A percentile compares a stretch with the other conserved stretches of the same genome.
These are phyloP conservation scores for Aphidius colemani DNA, from an alignment of 2,888 invertebrate genomes.

Conservation along the genomic window DNA sequence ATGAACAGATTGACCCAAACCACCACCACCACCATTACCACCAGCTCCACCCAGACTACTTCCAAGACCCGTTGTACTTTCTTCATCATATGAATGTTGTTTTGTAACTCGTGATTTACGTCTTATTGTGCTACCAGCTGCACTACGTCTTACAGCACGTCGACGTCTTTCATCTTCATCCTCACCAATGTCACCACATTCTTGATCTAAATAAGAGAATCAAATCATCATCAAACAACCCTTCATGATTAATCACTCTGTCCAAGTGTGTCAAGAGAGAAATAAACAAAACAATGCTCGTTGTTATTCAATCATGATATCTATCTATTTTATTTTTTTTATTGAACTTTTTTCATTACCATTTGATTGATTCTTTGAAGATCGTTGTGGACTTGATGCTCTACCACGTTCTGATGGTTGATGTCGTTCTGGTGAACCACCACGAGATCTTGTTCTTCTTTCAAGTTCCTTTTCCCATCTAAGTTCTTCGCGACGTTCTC, in stretches of 20 bases:
- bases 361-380: constrained; percentile 38
- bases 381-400: constrained; percentile 51
- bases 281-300: background rate
- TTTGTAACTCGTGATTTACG: constrained; percentile 70
- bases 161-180: constrained; percentile 61
- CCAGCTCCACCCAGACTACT: constrained; percentile 40
- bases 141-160: constrained; percentile 46
- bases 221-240: background rate
- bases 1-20: constrained; percentile 39
- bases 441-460: constrained; percentile 57
- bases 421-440: constrained; percentile 56
- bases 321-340: background rate
- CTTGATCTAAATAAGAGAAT: constrained; percentile 33
- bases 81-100: constrained; percentile 86
- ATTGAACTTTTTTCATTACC: constrained; percentile 36
- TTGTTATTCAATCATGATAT: background rate
- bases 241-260: background rate
- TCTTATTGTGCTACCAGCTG: constrained; percentile 50
- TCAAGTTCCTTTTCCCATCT: constrained; percentile 58
- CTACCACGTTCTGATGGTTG: constrained; percentile 45
- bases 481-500: constrained; percentile 57
- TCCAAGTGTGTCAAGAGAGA: background rate
- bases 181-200: constrained; percentile 50
- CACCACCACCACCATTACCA: constrained; percentile 29
- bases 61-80: constrained; percentile 61